These are phyloP conservation scores for Malurus splendens DNA, from an alignment of 2,797 vertebrate species.

Conservation along the genomic window DNA sequence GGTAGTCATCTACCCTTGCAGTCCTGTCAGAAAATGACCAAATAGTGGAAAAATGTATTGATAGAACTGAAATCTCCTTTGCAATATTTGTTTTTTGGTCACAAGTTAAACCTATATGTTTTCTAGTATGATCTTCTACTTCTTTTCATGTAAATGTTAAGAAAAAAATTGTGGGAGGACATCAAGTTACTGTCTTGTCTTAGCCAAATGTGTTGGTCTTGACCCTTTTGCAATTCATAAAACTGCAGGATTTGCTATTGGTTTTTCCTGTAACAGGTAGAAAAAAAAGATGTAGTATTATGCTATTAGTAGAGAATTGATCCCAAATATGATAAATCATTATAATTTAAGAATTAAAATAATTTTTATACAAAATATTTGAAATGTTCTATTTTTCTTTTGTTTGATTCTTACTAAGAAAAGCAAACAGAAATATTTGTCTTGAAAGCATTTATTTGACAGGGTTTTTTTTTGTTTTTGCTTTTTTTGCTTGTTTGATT, in stretches of 20 bases:
- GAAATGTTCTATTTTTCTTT: not conserved
- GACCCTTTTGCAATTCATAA: not conserved
- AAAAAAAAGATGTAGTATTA: not conserved
- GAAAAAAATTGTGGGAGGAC: not conserved
- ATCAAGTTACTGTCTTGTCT: not conserved
- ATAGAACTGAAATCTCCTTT: not conserved
- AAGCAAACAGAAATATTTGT: not conserved
- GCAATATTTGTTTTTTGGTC: accelerated
- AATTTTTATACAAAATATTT: not conserved
- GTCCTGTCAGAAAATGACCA: not conserved
- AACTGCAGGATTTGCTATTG: not conserved
- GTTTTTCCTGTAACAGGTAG: not conserved
- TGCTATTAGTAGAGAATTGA: not conserved
- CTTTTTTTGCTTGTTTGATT: not conserved
- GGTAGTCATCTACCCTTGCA: not conserved
- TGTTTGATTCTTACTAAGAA: not conserved
- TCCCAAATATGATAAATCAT: not conserved
- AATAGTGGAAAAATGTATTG: not conserved
- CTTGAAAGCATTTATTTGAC: not conserved
- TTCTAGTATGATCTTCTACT: not conserved
- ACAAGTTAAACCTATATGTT: not conserved
- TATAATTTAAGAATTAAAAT: not conserved
- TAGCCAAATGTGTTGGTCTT: not conserved
- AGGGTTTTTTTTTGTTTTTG: not conserved
- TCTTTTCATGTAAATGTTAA: not conserved